A percentile compares a stretch with the other conserved stretches of the same genome.
These are phyloP conservation scores for Hipparchia sbordonii DNA, from an alignment of 2,888 invertebrate species.

Conservation along the genomic window DNA sequence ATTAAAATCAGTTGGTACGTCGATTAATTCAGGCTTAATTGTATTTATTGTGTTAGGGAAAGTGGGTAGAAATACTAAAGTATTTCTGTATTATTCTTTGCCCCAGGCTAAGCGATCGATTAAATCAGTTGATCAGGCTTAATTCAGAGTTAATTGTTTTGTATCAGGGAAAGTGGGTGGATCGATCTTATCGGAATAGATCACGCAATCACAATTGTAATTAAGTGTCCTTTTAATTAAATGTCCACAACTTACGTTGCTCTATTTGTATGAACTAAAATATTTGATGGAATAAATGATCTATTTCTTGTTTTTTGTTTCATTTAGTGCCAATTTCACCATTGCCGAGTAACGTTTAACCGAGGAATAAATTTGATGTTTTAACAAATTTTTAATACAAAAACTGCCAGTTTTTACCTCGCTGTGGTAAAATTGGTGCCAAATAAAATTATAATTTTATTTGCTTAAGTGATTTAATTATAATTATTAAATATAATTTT, in stretches of 20 bases:
- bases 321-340: too few relatives aligned
- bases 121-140: conserved; percentile 43
- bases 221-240: conserved; percentile 17
- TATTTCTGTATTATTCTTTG: conserved; percentile 14
- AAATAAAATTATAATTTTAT: too few relatives aligned
- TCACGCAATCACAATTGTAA: conserved; percentile 31
- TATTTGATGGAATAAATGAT: not conserved
- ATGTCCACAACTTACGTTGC: not conserved
- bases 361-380: too few relatives aligned
- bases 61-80: conserved; percentile 5
- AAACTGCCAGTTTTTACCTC: too few relatives aligned
- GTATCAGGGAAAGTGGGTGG: conserved; percentile 42
- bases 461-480: too few relatives aligned
- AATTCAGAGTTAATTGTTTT: conserved; percentile 51
- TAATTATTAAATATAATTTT: too few relatives aligned
- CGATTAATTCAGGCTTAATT: not conserved
- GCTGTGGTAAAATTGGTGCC: too few relatives aligned
- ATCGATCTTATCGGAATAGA: conserved; percentile 43
- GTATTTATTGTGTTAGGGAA: not conserved
- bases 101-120: conserved; percentile 25
- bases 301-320: not conserved
- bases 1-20: not conserved
- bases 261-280: not conserved
- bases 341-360: too few relatives aligned
- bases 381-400: too few relatives aligned